These are phyloP conservation scores for Pemphredon lugubris DNA, from an alignment of 2,888 invertebrate genomes.

Conservation along the genomic window DNA sequence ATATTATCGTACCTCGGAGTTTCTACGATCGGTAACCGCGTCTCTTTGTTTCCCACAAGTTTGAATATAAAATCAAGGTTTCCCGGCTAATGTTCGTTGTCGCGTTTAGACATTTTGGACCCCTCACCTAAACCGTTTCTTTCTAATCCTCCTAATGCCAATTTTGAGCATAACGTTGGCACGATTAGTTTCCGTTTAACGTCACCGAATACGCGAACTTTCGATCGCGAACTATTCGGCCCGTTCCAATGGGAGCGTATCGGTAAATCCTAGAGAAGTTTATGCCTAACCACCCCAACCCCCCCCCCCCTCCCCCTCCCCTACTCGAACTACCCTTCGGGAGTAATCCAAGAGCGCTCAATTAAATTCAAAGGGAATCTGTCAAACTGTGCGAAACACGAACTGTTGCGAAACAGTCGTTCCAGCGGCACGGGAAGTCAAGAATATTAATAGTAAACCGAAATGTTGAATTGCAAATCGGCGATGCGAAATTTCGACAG, in stretches of 20 bases:
- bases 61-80: not conserved
- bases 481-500: not conserved
- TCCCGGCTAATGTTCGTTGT: too few species aligned
- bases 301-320: too few species aligned
- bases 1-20: conserved; percentile 10
- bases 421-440: not conserved
- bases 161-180: not conserved
- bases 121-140: too few species aligned
- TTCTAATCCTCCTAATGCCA: too few species aligned
- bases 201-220: conserved; percentile 15
- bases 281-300: too few species aligned
- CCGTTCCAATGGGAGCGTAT: conserved; percentile 21
- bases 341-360: conserved; percentile 23
- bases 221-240: conserved; percentile 23
- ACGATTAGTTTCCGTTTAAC: conserved; percentile 31
- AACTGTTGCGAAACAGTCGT: conserved; percentile 25
- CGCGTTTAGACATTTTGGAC: too few species aligned
- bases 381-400: conserved; percentile 12
- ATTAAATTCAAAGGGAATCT: conserved; percentile 38
- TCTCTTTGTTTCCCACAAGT: not conserved
- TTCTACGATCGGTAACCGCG: not conserved
- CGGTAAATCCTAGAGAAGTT: conserved; percentile 43
- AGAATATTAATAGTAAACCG: conserved; percentile 1
- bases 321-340: too few species aligned
- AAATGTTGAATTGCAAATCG: not conserved